phyloP scores from a whole-genome alignment of 2,888 invertebrate species.

The Hyles lineata region DNA sequence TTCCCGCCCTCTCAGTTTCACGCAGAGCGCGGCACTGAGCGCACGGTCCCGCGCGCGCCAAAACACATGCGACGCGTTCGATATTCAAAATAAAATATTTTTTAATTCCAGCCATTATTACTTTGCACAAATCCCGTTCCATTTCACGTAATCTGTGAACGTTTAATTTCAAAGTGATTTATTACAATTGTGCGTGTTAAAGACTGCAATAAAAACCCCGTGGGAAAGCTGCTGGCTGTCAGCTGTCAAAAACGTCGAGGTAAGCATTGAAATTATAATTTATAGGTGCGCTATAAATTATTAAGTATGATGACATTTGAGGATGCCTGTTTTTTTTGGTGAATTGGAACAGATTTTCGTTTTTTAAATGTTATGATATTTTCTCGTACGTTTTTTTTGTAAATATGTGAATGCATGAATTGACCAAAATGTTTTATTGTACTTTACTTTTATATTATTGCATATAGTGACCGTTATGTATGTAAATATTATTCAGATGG shows the following conservation, averaged over 20 bases:
- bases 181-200: constrained; percentile 56
- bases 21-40: constrained; percentile 48
- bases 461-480: too few species aligned
- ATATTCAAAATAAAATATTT: constrained; percentile 41
- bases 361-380: constrained; percentile 6
- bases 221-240: constrained; percentile 64
- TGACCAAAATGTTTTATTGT: not conserved
- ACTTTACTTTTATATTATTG: too few species aligned
- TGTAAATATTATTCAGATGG: too few species aligned
- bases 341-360: constrained; percentile 27
- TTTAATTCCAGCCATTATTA: constrained; percentile 15
- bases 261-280: constrained; percentile 51
- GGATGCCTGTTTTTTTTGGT: constrained; percentile 25
- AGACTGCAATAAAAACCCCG: constrained; percentile 53
- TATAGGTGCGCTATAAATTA: constrained; percentile 46
- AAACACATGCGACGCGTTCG: constrained; percentile 47
- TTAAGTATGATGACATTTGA: constrained; percentile 31
- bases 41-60: constrained; percentile 54
- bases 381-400: not conserved
- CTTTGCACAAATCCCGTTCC: constrained; percentile 37
- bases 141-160: constrained; percentile 34
- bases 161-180: constrained; percentile 52
- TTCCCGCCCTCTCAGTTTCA: constrained; percentile 64
- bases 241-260: constrained; percentile 75
- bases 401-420: not conserved